Conservation (phyloP, 2,113 vertebrate species). For the Etheostoma cragini region DNA sequence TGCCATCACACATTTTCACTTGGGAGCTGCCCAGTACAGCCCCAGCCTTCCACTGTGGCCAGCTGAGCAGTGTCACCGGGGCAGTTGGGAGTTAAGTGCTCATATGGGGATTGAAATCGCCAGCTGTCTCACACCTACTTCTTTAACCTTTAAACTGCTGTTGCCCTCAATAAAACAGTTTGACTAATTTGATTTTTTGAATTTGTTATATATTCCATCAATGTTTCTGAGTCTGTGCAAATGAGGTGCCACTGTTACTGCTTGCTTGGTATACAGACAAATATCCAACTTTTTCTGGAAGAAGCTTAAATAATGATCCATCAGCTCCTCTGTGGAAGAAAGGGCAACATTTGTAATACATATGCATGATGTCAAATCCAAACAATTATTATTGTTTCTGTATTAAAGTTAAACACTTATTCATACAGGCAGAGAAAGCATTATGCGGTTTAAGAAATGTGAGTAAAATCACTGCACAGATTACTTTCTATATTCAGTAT, state of each 20-base stretch:
- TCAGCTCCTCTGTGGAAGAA: neutral
- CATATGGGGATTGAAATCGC: conserved; percentile 26
- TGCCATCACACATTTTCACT: conserved; percentile 39
- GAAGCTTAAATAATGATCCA: neutral
- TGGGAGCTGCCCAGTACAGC: conserved; percentile 27
- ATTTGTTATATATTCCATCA: neutral
- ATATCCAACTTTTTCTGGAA: neutral
- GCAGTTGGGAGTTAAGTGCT: conserved; percentile 40
- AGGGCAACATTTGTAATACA: neutral
- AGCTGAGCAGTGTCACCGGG: conserved; percentile 25
- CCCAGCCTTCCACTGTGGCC: neutral
- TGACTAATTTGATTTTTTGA: neutral
- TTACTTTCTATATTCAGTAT: conserved; percentile 18
- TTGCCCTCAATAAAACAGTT: neutral
- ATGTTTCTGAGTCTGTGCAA: neutral
- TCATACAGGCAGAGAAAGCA: conserved; percentile 1
- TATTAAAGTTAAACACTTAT: neutral
- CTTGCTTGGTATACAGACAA: neutral
- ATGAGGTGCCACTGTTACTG: neutral
- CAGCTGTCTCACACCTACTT: conserved; percentile 14
- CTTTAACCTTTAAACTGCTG: conserved; percentile 14
- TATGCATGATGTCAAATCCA: conserved; percentile 6
- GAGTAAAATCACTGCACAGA: neutral
- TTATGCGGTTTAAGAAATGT: neutral
- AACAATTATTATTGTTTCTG: neutral